Evolutionary conservation across 2,113 vertebrate genomes (phyloP), one percentile per base, ranked within the genome.

Genomic region (Gobius niger): DNA sequence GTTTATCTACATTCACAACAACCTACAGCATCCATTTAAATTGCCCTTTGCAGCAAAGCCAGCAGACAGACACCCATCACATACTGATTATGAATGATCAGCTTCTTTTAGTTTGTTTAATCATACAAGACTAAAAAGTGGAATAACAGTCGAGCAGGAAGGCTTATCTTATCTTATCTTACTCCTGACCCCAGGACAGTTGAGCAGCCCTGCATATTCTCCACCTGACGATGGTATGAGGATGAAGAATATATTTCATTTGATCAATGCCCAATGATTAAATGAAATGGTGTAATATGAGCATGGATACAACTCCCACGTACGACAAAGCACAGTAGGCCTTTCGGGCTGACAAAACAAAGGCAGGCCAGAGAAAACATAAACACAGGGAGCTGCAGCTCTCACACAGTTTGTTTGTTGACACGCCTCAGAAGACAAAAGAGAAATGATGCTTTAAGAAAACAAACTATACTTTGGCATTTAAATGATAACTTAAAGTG

Each of bases 261-360:
- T 19, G 24, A 24, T 24, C 24, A 53, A 4, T 53, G 51, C 18
- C 2, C 3, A 53, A 53, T 34, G 1, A 34, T 34, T 34, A 3
- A 34, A 34, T 34, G 24, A 34, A 19, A 49, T 12, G 47, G 47
- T 74, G 78, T 69, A 76, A 65, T 77, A 44, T 67, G 63, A 72
- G 65, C 71, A 78, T 85, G 71, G 41, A 53, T 9, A 18, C 72
- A 75, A 85, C 87, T 82, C 85, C 89, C 85, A 88, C 77, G 76
- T 70, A 71, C 71, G 81, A 87, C 84, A 90, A 80, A 82, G 80
- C 87, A 87, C 86, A 88, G 78, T 81, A 85, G 83, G 79, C 60
- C 62, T 73, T 81, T 63, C 60, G 81, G 75, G 77, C 83, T 87
- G 84, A 87, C 70, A 80, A 89, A 89, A 85, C 77, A 90, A 82